phyloP scores from a whole-genome alignment of 2,113 vertebrate genomes.

The Chaetura pelagica region DNA sequence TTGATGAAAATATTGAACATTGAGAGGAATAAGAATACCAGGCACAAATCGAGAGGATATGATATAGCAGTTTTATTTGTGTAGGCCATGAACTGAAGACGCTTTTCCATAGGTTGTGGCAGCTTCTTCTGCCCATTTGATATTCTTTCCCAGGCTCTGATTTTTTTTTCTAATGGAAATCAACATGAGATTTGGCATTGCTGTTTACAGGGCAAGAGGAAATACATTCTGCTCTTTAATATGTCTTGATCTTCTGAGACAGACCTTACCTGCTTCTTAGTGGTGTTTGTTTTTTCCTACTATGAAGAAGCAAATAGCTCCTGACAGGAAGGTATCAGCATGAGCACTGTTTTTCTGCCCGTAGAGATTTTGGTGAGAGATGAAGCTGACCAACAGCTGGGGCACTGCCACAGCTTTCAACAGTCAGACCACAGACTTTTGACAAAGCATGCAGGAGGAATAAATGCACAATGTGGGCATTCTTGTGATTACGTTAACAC shows the following conservation, averaged over 20 bases:
- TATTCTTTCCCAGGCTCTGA: background rate
- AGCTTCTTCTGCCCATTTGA: background rate
- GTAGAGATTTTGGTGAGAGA: background rate
- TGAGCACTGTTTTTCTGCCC: background rate
- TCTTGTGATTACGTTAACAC: background rate
- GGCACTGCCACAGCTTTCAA: background rate
- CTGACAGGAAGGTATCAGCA: background rate
- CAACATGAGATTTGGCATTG: background rate
- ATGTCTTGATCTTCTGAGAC: background rate
- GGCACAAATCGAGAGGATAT: background rate
- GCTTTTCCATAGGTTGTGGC: background rate
- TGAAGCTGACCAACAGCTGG: background rate
- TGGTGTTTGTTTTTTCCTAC: background rate
- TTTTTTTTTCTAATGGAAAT: background rate
- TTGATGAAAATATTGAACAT: no score
- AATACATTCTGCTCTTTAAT: background rate
- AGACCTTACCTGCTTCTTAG: background rate
- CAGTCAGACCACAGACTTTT: background rate
- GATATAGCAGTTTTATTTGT: background rate
- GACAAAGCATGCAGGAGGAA: background rate
- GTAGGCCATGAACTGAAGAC: background rate
- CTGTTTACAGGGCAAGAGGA: background rate
- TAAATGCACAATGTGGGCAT: background rate
- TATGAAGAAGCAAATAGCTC: background rate
- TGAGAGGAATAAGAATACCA: background rate